Base-by-base conservation (phyloP, 2,113 vertebrate species). In the Myrmecophaga tridactyla region DNA sequence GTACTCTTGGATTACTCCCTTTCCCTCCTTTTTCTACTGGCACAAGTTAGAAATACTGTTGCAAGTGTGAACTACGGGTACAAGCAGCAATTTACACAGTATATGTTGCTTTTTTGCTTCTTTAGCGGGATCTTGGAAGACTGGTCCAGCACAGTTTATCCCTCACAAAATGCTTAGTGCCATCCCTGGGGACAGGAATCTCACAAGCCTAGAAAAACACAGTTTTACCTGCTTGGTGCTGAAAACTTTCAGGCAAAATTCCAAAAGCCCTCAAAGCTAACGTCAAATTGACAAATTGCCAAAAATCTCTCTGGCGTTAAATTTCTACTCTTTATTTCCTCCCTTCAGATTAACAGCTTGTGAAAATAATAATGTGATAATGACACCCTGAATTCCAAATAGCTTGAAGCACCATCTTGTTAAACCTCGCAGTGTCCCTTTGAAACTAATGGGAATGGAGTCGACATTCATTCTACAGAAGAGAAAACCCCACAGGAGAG, bases 311-410 rank as follows among this genome's bases (percentile, higher is more conserved):
- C 92, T 88, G 80, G 94, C 87, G 82, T 94, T 95, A 96, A 93
- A 93, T 93, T 93, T 92, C 88, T 36, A 85, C 94, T 96, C 92
- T 96, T 92, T 93, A 86, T 96, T 96, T 94, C 86, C 36, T 80
- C 85, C 87, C 84, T 95, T 95, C 81, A 94, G 94, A 92, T 95
- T 86, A 96, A 92, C 94, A 97, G 97, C 96, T 96, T 97, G 95
- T 94, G 90, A 80, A 97, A 96, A 96, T 95, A 94, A 97, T 93
- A 95, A 97, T 90, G 97, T 94, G 96, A 91, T 94, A 93, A 97
- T 96, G 94, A 90, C 91, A 90, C 94, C 72, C 94, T 94, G 76
- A 81, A 92, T 93, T 90, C 95, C 96, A 85, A 92, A 73, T 81
- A 94, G 84, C 97, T 95, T 10, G 0, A 87, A 96, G 93, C 76